Evolutionary conservation across 92 coral and sea anemone species (phyloP).

Genomic region (Micromussa lordhowensis): DNA sequence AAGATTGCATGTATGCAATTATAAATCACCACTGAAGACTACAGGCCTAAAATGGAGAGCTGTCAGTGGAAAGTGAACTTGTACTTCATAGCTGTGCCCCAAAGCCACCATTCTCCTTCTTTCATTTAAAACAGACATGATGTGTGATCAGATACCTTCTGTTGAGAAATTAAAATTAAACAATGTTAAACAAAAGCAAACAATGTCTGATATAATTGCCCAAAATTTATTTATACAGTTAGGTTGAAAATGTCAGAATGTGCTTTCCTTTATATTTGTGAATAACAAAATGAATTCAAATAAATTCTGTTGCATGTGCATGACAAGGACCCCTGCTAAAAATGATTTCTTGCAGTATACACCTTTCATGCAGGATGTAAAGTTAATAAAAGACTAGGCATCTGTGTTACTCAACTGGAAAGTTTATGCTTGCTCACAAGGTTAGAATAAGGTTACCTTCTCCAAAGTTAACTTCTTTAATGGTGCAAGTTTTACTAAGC

Average conservation of each 20-base stretch:
- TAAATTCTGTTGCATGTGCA: too few species aligned
- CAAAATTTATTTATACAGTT: too few species aligned
- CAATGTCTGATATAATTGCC: too few species aligned
- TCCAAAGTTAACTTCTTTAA: slow-evolving; percentile 23
- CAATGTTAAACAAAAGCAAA: slow-evolving; percentile 14
- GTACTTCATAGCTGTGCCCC: slow-evolving; percentile 53
- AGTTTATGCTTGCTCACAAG: too few species aligned
- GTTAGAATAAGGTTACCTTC: slow-evolving; percentile 13
- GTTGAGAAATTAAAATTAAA: slow-evolving; percentile 8
- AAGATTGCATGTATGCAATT: slow-evolving; percentile 13
- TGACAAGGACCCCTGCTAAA: too few species aligned
- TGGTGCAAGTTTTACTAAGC: slow-evolving; percentile 12
- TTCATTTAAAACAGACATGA: slow-evolving; percentile 40
- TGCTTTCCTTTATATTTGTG: too few species aligned
- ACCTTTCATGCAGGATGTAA: too few species aligned
- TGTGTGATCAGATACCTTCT: slow-evolving; percentile 37
- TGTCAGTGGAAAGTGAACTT: slow-evolving; percentile 23
- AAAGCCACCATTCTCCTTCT: slow-evolving; percentile 50
- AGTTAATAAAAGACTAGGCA: too few species aligned
- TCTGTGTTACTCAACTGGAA: too few species aligned
- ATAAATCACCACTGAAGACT: slow-evolving; percentile 18
- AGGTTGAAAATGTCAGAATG: too few species aligned
- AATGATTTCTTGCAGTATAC: too few species aligned
- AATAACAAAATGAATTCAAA: too few species aligned
- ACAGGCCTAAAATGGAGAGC: not conserved